phyloP scores from a whole-genome alignment of 2,888 invertebrate species.

The Willowsia nigromaculata region DNA sequence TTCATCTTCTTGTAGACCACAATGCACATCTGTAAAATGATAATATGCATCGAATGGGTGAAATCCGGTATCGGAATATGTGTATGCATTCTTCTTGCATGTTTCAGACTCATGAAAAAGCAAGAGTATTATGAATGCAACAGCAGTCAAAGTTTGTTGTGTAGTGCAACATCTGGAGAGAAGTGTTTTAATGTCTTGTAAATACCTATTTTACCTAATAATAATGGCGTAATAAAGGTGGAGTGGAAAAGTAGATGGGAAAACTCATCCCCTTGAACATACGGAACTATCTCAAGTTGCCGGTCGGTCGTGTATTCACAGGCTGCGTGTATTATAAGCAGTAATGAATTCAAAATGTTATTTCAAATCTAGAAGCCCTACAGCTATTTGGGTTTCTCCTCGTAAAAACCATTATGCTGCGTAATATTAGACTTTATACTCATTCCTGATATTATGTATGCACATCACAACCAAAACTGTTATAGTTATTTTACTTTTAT shows the following conservation, averaged over 20 bases:
- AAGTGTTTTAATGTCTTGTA: background rate
- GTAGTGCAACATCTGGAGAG: constrained; percentile 10
- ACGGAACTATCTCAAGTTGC: background rate
- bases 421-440: background rate
- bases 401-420: background rate
- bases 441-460: background rate
- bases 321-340: background rate
- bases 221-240: background rate
- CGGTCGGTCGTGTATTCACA: too few species aligned
- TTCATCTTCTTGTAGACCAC: constrained; percentile 2
- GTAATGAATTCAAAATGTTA: background rate
- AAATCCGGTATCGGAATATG: background rate
- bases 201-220: background rate
- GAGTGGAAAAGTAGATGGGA: background rate
- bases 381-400: background rate
- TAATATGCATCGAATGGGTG: background rate
- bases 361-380: background rate
- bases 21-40: background rate
- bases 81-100: background rate
- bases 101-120: background rate
- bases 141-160: background rate
- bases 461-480: background rate
- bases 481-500: background rate
- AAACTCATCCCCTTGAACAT: background rate
- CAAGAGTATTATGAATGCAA: background rate